A percentile compares a stretch with the other conserved stretches of the same genome.
Conservation (phyloP, 2,113 vertebrate species). For the Notiomystis cincta region DNA sequence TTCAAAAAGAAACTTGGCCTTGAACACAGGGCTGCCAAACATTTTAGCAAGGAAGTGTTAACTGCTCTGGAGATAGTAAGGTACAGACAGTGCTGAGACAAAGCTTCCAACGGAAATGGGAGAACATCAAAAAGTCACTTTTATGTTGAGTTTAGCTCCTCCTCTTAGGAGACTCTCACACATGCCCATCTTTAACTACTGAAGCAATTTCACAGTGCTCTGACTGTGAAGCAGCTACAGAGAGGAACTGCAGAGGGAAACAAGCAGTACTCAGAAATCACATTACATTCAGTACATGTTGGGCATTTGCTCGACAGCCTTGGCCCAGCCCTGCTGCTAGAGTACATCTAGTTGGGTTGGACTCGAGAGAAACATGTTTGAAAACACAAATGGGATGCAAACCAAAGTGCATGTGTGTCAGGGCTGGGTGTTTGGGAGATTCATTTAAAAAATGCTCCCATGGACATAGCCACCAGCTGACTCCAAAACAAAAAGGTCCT, state of each 20-base stretch:
- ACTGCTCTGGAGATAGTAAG: neutral
- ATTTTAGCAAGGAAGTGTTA: neutral
- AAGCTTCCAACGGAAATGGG: neutral
- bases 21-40: neutral
- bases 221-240: neutral
- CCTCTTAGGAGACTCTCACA: neutral
- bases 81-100: neutral
- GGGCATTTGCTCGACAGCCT: neutral
- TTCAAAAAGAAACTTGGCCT: neutral
- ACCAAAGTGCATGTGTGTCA: neutral
- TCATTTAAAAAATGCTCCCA: neutral
- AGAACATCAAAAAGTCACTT: neutral
- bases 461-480: neutral
- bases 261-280: neutral
- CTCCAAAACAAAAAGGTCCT: neutral
- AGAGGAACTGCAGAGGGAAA: neutral
- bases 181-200: neutral
- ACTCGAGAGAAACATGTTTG: neutral
- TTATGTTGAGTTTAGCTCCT: neutral
- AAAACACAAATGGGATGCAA: neutral
- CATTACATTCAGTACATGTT: neutral
- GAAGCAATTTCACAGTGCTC: neutral
- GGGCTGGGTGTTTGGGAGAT: neutral
- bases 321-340: fast-evolving
- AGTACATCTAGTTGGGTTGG: neutral